These are phyloP conservation scores for Megalopta genalis DNA, from an alignment of 1,140 invertebrate species.

Conservation along the genomic window DNA sequence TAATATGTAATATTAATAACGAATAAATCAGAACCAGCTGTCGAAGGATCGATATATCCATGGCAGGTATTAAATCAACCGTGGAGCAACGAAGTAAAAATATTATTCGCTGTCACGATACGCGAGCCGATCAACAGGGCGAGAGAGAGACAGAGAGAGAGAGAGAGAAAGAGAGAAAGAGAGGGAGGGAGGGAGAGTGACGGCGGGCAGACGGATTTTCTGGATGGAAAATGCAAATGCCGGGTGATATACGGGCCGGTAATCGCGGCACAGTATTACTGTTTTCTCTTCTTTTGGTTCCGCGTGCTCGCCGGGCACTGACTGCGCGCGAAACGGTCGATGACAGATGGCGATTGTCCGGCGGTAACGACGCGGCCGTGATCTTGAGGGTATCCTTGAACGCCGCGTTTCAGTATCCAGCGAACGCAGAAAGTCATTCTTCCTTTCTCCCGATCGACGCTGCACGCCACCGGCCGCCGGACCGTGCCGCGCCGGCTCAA, in stretches of 20 bases:
- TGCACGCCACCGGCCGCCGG: constrained; percentile 1
- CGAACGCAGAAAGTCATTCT: constrained; percentile 47
- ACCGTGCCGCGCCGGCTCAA: background rate
- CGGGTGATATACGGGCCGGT: constrained; percentile 36
- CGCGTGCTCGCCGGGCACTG: background rate
- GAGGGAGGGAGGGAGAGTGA: background rate
- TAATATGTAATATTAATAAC: too few relatives aligned
- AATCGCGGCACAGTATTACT: constrained; percentile 30
- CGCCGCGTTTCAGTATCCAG: constrained; percentile 41
- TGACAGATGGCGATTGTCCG: constrained; percentile 62
- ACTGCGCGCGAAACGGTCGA: constrained; percentile 50
- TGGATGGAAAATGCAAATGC: background rate
- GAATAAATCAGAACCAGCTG: too few relatives aligned
- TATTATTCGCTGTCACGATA: too few relatives aligned
- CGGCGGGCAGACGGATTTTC: background rate
- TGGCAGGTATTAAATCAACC: too few relatives aligned
- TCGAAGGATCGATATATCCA: too few relatives aligned
- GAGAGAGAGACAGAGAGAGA: too few relatives aligned
- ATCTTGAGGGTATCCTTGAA: constrained; percentile 56
- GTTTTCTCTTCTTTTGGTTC: constrained; percentile 29
- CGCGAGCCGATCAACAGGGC: too few relatives aligned
- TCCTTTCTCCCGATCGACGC: constrained; percentile 46
- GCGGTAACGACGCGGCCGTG: constrained; percentile 52
- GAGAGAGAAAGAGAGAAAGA: background rate
- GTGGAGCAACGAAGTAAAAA: too few relatives aligned